phyloP scores from a whole-genome alignment of 2,113 vertebrate species.

The Passerina amoena region DNA sequence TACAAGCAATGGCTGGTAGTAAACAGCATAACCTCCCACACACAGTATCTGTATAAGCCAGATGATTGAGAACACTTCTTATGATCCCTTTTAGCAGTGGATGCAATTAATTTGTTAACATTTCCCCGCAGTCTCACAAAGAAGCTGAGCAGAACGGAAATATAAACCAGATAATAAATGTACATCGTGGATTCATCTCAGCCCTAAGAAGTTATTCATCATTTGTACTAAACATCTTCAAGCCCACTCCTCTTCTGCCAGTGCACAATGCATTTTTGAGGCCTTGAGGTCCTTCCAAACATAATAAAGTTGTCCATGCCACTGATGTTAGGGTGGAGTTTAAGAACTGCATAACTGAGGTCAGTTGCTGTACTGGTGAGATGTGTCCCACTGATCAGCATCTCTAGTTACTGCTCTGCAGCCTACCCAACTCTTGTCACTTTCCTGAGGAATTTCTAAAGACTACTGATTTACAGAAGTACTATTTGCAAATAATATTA shows the following conservation, averaged over 20 bases:
- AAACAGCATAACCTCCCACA: not conserved
- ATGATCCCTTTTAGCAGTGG: not conserved
- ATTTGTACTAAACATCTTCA: not conserved
- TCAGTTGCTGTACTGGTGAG: not conserved
- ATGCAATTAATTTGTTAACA: constrained; percentile 23
- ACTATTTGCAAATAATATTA: not conserved
- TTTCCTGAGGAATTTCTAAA: not conserved
- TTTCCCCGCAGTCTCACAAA: not conserved
- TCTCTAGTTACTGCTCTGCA: not conserved
- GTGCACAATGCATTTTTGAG: not conserved
- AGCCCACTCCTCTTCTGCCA: not conserved
- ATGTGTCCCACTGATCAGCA: not conserved
- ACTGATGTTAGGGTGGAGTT: not conserved
- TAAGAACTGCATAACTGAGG: not conserved
- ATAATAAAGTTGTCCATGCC: not conserved
- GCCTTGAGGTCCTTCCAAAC: not conserved
- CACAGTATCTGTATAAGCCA: not conserved
- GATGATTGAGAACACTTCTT: not conserved
- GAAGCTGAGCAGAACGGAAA: not conserved
- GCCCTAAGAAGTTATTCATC: not conserved
- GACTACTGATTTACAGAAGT: not conserved
- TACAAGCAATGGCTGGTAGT: not conserved
- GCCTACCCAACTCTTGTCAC: not conserved
- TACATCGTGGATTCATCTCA: not conserved
- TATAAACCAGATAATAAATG: not conserved